Evolutionary conservation across 92 coral and sea anemone species (phyloP), one percentile per base, ranked within the genome.

Genomic region (Pocillopora meandrina): DNA sequence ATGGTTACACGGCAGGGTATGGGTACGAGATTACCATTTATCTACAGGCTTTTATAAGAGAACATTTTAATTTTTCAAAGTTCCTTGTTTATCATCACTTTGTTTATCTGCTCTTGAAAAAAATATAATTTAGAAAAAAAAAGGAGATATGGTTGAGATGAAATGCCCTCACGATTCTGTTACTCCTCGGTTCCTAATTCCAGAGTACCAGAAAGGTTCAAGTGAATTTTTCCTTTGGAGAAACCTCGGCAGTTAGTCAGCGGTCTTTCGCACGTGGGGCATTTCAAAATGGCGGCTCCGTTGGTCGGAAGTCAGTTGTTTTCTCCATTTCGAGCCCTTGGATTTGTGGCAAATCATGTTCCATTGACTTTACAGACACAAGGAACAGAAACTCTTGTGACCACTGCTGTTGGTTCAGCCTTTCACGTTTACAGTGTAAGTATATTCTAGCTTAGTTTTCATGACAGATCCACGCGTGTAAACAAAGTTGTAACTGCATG

Each of bases 351-450:
- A 52, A 94, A 94, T 78, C 98, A 93, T 70, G 95, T 96, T 55
- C 99, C 99, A 12, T 72, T 96, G 47, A 90, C 98, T 16, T 49
- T 92, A 88, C 99, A 96, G 86, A 81, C 98, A 1, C 98, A 90
- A 63, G 95, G 99, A 52, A 83, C 87, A 65, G 99, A 94, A 77
- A 91, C 83, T 56, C 81, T 96, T 73, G 95, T 94, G 33, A 93
- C 93, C 58, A 96, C 99, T 56, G 98, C 94, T 36, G 95, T 94
- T 19, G 99, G 98, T 58, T 94, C 93, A 67, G 92, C 99, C 10
- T 96, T 90, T 86, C 99, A 96, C 82, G 93, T 96, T 35, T 96
- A 96, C 76, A 88, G 92, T 81, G 99, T 96, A 72, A 92, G 98
- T 68, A 55, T 26, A 18, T 21, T n/a, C 15, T 19, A 35, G 4